These are phyloP conservation scores for Leptinotarsa texana DNA, from an alignment of 1,140 invertebrate genomes.

Conservation along the genomic window DNA sequence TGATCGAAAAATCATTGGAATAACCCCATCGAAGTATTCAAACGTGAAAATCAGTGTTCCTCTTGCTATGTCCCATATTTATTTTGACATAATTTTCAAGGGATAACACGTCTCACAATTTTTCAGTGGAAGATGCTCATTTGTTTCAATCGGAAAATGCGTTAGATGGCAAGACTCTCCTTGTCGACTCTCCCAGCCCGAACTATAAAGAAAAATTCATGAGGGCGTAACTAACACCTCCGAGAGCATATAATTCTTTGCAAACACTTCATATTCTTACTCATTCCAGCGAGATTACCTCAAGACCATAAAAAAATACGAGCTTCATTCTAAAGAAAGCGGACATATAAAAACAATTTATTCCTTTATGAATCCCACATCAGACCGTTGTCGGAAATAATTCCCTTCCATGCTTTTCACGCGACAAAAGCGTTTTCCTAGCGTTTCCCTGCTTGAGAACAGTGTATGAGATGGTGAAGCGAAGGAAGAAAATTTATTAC, in stretches of 20 bases:
- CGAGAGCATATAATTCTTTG: not conserved
- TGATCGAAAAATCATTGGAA: too few species aligned
- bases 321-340: not conserved
- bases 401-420: not conserved
- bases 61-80: too few species aligned
- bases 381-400: slow-evolving; percentile 5
- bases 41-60: too few species aligned
- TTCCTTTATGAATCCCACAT: slow-evolving; percentile 6
- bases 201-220: not conserved
- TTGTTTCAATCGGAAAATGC: too few species aligned
- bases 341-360: slow-evolving; percentile 8
- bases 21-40: too few species aligned
- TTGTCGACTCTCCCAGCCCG: not conserved
- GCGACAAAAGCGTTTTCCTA: slow-evolving; percentile 3
- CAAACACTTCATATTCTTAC: not conserved
- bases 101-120: too few species aligned
- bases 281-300: not conserved
- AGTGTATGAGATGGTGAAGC: not conserved
- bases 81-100: too few species aligned
- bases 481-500: not conserved
- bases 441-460: not conserved
- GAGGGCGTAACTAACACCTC: not conserved
- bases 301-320: not conserved
- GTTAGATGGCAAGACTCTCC: too few species aligned
- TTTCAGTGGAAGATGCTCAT: too few species aligned